phyloP scores from a whole-genome alignment of 2,797 vertebrate species.

The Propithecus perrieri region DNA sequence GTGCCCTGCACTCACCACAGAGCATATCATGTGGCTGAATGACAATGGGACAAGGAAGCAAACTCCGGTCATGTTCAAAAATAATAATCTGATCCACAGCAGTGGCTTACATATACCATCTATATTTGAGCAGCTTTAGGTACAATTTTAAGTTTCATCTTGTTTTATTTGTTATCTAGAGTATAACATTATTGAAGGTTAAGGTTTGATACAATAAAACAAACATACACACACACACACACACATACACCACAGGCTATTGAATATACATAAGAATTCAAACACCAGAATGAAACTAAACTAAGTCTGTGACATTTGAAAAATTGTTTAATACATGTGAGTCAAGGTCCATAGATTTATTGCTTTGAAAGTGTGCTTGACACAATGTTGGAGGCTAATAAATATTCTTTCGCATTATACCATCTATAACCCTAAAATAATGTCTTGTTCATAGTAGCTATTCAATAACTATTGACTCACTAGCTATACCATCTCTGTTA shows the following conservation, averaged over 20 bases:
- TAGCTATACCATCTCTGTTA: conserved; percentile 39
- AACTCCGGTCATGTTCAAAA: background rate
- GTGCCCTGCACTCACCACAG: background rate
- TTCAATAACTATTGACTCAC: conserved; percentile 26
- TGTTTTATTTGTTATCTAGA: background rate
- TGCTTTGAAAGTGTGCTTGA: background rate
- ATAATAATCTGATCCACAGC: background rate
- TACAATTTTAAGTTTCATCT: background rate
- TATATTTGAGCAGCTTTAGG: background rate
- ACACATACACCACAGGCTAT: background rate
- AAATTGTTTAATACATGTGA: background rate
- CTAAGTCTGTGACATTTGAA: background rate
- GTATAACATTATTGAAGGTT: background rate
- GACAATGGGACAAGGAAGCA: background rate
- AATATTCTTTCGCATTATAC: background rate
- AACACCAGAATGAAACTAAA: background rate
- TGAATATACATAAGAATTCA: background rate
- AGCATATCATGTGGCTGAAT: background rate
- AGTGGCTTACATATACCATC: background rate
- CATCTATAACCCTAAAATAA: background rate
- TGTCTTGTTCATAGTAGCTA: background rate
- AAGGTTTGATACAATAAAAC: background rate
- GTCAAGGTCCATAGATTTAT: background rate
- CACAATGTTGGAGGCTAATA: background rate
- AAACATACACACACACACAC: background rate